Base-by-base conservation (phyloP, 2,888 invertebrate species). In the Lomographa bimaculata region DNA sequence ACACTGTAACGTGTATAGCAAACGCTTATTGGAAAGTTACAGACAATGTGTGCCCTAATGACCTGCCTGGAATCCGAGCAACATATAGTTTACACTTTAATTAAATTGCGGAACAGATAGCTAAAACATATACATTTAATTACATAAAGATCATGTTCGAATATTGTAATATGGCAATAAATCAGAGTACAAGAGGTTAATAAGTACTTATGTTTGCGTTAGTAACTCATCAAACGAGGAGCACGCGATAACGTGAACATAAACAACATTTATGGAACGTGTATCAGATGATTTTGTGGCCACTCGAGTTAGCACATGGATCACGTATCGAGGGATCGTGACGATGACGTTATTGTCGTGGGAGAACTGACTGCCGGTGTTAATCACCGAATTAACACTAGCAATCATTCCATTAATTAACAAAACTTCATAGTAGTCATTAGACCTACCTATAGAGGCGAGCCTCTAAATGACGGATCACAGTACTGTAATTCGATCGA, bases 171-270 rank as follows among this genome's bases (percentile, higher is more conserved):
- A 21, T 32, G 32, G 34, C 38, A 50, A 46, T 50, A 38, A 49
- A 18, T 9, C 40, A 50, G 50, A 58, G 54, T 57, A 40, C 55
- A 37, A 50, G 47, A 51, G 60, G 54, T 51, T 58, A 65, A 69
- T 65, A 68, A 63, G 58, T 53, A 51, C 57, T 56, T 59, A 32
- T 66, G 69, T 72, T 74, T 66, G 59, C 61, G 61, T 64, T 62
- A 55, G 63, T 57, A 45, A 57, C 60, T 63, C 59, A 62, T 65
- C 64, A 61, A 67, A 75, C 64, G 64, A 61, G 67, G 57, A 60
- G 59, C 72, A 67, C 63, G 68, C 71, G 79, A 79, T 78, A 79
- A 73, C 66, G 46, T 43, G 50, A 60, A 59, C 54, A 57, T 73
- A 72, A 74, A 76, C 70, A 71, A 44, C 28, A 46, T 48, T 49